Percentiles rank a stretch among this genome's conserved stretches.
Evolutionary conservation across 2,797 vertebrate species (phyloP).

Genomic region (Hapalemur alaotrensis): DNA sequence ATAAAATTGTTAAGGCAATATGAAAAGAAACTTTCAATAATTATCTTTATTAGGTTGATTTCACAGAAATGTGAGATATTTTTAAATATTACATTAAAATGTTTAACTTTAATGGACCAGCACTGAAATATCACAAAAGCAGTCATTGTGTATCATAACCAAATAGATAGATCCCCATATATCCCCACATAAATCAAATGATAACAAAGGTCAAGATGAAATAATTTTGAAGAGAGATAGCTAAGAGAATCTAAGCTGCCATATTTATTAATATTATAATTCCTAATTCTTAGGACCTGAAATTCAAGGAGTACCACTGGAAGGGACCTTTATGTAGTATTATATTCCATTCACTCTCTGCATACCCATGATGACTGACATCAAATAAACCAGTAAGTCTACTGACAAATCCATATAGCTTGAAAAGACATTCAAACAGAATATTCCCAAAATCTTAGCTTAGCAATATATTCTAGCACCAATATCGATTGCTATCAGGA

Average conservation of each 20-base stretch:
- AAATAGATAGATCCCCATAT: neutral
- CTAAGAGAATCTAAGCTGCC: neutral
- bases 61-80: constrained; percentile 33
- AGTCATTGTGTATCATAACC: neutral
- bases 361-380: neutral
- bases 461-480: neutral
- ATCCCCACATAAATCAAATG: neutral
- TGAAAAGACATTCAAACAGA: neutral
- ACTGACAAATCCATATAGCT: neutral
- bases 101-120: neutral
- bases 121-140: constrained; percentile 20
- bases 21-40: constrained; percentile 17
- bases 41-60: constrained; percentile 42
- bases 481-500: neutral
- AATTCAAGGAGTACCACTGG: neutral
- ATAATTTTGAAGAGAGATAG: neutral
- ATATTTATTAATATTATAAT: neutral
- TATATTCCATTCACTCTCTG: neutral
- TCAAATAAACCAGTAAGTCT: neutral
- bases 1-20: constrained; percentile 17
- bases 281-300: neutral
- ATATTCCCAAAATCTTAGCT: neutral
- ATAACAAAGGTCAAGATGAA: constrained; percentile 1
- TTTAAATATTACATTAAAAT: neutral
- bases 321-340: neutral